Percentiles rank a stretch among this genome's conserved stretches.
Evolutionary conservation across 2,888 invertebrate species (phyloP).

Genomic region (Galerucella pusilla): DNA sequence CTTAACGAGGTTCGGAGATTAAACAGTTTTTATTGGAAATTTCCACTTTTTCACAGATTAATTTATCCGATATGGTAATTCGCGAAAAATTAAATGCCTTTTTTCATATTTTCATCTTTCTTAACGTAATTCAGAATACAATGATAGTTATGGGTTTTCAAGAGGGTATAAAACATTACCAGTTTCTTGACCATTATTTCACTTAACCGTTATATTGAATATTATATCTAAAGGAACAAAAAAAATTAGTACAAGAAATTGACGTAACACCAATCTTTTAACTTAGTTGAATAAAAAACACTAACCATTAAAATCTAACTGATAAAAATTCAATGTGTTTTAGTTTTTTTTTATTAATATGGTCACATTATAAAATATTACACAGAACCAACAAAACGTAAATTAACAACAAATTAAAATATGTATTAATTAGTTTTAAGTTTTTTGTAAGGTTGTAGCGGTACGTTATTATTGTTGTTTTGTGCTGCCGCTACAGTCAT

Average conservation of each 20-base stretch:
- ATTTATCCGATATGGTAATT: no score
- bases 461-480: conserved; percentile 67
- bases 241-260: neutral
- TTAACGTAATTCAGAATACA: no score
- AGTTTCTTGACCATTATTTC: conserved; percentile 1
- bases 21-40: no score
- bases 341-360: conserved; percentile 9
- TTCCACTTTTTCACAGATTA: no score
- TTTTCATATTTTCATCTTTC: no score
- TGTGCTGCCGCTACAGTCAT: conserved; percentile 64
- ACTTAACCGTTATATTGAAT: conserved; percentile 5
- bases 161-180: neutral
- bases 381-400: conserved; percentile 27
- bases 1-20: no score
- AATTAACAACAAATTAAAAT: conserved; percentile 28
- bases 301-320: conserved; percentile 10
- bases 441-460: conserved; percentile 89
- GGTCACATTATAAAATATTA: conserved; percentile 25
- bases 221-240: conserved; percentile 13
- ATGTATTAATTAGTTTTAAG: conserved; percentile 83
- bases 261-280: conserved; percentile 1
- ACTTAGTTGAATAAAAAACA: conserved; percentile 4
- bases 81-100: no score
- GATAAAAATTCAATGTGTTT: conserved; percentile 9
- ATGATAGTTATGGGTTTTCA: neutral